Conservation (phyloP, 2,797 vertebrate genomes). For the Menidia menidia region DNA sequence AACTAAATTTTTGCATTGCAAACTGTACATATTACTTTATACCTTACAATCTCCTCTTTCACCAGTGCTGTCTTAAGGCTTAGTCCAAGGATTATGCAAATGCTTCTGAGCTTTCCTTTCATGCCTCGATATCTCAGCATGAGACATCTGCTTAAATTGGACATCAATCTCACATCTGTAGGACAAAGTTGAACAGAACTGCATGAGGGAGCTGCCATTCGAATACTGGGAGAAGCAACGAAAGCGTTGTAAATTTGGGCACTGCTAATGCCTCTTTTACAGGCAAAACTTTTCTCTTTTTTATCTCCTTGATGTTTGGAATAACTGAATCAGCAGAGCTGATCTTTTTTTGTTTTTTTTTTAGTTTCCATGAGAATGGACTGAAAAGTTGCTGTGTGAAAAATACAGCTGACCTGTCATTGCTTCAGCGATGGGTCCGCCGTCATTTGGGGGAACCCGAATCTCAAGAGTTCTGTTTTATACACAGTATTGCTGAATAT, state of each 20-base stretch:
- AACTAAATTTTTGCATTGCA: slow-evolving; percentile 74
- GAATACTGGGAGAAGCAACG: slow-evolving; percentile 54
- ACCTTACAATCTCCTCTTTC: slow-evolving; percentile 61
- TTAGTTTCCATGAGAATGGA: slow-evolving; percentile 27
- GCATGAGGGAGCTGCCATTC: slow-evolving; percentile 76
- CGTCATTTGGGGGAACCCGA: slow-evolving; percentile 15
- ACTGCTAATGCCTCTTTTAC: slow-evolving; percentile 29
- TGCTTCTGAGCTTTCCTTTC: slow-evolving; percentile 48
- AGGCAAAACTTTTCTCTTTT: slow-evolving; percentile 16
- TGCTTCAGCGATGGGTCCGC: slow-evolving; percentile 23
- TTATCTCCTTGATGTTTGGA: slow-evolving; percentile 27
- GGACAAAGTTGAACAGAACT: slow-evolving; percentile 66
- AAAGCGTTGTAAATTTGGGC: slow-evolving; percentile 46
- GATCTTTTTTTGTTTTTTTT: not conserved
- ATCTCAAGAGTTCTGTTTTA: slow-evolving; percentile 48
- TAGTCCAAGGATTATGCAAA: slow-evolving; percentile 73
- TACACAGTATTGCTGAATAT: slow-evolving; percentile 82
- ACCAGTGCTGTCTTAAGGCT: slow-evolving; percentile 67
- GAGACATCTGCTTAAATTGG: slow-evolving; percentile 66
- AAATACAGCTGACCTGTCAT: slow-evolving; percentile 56
- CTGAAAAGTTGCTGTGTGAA: slow-evolving; percentile 60
- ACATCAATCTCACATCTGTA: slow-evolving; percentile 68
- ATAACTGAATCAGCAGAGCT: slow-evolving; percentile 51
- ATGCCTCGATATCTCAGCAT: slow-evolving; percentile 50
- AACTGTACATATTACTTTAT: slow-evolving; percentile 75